Evolutionary conservation across 2,888 invertebrate genomes (phyloP).

Genomic region (Diarsia rubi): DNA sequence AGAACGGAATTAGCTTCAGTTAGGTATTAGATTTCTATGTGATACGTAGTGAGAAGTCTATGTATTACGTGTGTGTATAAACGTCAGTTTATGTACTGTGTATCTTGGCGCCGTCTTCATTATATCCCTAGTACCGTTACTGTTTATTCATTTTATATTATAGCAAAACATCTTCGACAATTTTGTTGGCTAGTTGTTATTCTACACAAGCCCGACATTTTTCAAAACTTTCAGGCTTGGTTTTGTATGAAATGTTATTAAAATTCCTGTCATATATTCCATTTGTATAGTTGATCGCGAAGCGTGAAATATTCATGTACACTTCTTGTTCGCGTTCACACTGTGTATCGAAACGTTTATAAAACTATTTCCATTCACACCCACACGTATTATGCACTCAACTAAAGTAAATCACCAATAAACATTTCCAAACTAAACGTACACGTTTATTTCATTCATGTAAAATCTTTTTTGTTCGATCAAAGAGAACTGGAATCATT

Average conservation of each 20-base stretch:
- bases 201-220: constrained; percentile 31
- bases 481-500: constrained; percentile 70
- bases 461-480: constrained; percentile 46
- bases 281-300: constrained; percentile 45
- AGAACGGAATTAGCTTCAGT: constrained; percentile 31
- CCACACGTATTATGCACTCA: constrained; percentile 30
- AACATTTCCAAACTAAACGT: constrained; percentile 30
- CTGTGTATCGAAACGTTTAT: constrained; percentile 47
- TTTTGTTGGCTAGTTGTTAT: constrained; percentile 41
- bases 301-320: constrained; percentile 56
- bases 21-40: constrained; percentile 17
- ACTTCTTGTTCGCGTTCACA: constrained; percentile 34
- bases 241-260: constrained; percentile 37
- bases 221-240: constrained; percentile 29
- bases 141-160: constrained; percentile 32
- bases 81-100: neutral
- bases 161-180: constrained; percentile 20
- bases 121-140: constrained; percentile 12
- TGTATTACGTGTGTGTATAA: neutral
- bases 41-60: constrained; percentile 4
- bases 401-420: constrained; percentile 42
- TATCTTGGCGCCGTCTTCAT: constrained; percentile 22
- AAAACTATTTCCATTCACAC: constrained; percentile 54
- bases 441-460: constrained; percentile 57
- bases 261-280: constrained; percentile 48